A percentile compares a stretch with the other conserved stretches of the same genome.
Evolutionary conservation across 2,888 invertebrate species (phyloP).

Genomic region (Trimorus sp.): DNA sequence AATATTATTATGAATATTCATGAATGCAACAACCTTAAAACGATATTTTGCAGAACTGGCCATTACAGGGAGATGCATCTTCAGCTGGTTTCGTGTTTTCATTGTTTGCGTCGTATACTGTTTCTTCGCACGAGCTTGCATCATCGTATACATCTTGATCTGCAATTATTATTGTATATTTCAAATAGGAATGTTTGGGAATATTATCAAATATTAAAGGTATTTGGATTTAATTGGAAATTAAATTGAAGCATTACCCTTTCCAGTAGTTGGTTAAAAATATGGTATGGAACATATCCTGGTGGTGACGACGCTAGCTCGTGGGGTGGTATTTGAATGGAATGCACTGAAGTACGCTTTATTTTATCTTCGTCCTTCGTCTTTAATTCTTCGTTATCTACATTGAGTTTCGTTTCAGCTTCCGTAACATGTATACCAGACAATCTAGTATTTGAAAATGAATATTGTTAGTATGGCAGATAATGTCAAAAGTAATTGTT

Average conservation of each 20-base stretch:
- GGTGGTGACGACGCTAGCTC: constrained; percentile 69
- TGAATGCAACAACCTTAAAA: too few relatives aligned
- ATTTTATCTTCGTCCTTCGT: constrained; percentile 73
- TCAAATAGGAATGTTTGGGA: too few relatives aligned
- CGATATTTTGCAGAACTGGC: too few relatives aligned
- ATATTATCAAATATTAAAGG: not conserved
- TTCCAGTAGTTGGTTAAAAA: constrained; percentile 78
- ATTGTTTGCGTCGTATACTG: too few relatives aligned
- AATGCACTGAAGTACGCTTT: constrained; percentile 63
- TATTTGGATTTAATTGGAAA: too few relatives aligned
- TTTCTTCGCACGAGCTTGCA: too few relatives aligned
- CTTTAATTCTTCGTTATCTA: constrained; percentile 72
- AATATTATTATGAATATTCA: too few relatives aligned
- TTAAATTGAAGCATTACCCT: constrained; percentile 71
- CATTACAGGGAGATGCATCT: too few relatives aligned
- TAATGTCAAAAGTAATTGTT: not conserved
- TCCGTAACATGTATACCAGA: constrained; percentile 69
- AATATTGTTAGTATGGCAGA: not conserved
- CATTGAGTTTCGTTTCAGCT: constrained; percentile 68
- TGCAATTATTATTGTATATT: too few relatives aligned
- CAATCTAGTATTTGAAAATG: not conserved
- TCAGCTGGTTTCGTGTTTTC: too few relatives aligned
- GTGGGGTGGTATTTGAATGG: constrained; percentile 41
- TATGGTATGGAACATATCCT: constrained; percentile 78
- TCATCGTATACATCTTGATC: too few relatives aligned